Conservation (phyloP, 2,888 invertebrate genomes). For the Callyntrura guangdongensis region DNA sequence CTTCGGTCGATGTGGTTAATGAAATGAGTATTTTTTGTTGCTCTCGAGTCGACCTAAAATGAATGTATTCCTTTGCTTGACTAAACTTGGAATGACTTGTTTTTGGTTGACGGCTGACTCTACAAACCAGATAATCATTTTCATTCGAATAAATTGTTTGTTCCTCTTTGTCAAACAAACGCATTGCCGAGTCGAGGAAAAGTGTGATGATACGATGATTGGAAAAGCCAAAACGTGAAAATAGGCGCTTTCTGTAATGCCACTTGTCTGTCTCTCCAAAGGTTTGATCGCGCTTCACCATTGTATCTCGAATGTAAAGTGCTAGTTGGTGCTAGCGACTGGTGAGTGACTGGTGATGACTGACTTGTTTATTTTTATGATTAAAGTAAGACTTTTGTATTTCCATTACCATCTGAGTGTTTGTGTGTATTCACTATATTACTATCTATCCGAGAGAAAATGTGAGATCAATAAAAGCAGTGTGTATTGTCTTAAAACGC, state of each 20-base stretch:
- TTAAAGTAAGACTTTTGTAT: slow-evolving; percentile 25
- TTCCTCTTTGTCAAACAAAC: slow-evolving; percentile 24
- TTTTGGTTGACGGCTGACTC: slow-evolving; percentile 35
- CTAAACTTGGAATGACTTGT: slow-evolving; percentile 29
- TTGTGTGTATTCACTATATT: not conserved
- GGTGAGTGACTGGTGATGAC: slow-evolving; percentile 49
- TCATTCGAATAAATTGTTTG: slow-evolving; percentile 47
- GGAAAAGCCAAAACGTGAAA: not conserved
- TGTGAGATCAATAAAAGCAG: not conserved
- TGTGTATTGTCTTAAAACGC: slow-evolving; percentile 8
- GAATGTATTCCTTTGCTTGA: slow-evolving; percentile 26
- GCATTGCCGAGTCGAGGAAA: not conserved
- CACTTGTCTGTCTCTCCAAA: slow-evolving; percentile 3
- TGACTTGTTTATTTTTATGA: slow-evolving; percentile 73
- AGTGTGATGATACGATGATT: slow-evolving; percentile 23
- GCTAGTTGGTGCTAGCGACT: slow-evolving; percentile 22
- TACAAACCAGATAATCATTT: slow-evolving; percentile 36
- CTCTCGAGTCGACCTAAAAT: not conserved
- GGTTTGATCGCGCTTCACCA: slow-evolving; percentile 12
- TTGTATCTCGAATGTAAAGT: not conserved
- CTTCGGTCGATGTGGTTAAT: slow-evolving; percentile 68
- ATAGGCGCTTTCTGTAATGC: not conserved
- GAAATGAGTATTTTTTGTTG: slow-evolving; percentile 65
- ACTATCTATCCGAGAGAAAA: not conserved
- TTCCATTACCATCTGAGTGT: not conserved